Evolutionary conservation across 2,113 vertebrate species (phyloP).

Genomic region (Burhinus oedicnemus): DNA sequence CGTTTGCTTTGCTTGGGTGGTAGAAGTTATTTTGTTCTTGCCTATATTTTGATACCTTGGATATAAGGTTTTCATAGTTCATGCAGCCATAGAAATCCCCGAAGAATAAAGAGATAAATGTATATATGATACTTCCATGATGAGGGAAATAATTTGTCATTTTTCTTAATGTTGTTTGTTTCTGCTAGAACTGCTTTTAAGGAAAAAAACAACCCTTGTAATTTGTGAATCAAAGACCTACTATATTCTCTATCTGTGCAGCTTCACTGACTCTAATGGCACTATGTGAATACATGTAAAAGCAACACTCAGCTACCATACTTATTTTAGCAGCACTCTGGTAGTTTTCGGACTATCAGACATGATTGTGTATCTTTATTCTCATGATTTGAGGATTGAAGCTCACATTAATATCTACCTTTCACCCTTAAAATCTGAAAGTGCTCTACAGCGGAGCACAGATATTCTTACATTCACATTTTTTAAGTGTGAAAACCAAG

Average conservation of each 20-base stretch:
- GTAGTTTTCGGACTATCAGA: background rate
- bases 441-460: background rate
- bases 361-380: background rate
- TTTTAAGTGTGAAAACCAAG: background rate
- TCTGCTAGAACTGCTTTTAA: background rate
- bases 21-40: background rate
- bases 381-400: background rate
- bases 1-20: background rate
- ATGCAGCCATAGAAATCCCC: background rate
- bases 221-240: background rate
- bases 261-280: background rate
- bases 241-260: background rate
- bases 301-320: background rate
- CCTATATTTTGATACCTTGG: background rate
- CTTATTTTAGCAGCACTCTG: background rate
- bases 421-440: background rate
- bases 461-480: background rate
- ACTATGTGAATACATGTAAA: background rate
- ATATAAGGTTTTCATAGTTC: background rate
- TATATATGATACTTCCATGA: background rate
- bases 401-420: background rate
- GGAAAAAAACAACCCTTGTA: background rate
- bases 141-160: background rate
- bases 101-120: background rate
- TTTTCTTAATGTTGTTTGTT: constrained; percentile 7